These are phyloP conservation scores for Halisarca cf. caerulea DNA, from an alignment of 37 sponge, comb jelly and placozoan genomes.

Conservation along the genomic window DNA sequence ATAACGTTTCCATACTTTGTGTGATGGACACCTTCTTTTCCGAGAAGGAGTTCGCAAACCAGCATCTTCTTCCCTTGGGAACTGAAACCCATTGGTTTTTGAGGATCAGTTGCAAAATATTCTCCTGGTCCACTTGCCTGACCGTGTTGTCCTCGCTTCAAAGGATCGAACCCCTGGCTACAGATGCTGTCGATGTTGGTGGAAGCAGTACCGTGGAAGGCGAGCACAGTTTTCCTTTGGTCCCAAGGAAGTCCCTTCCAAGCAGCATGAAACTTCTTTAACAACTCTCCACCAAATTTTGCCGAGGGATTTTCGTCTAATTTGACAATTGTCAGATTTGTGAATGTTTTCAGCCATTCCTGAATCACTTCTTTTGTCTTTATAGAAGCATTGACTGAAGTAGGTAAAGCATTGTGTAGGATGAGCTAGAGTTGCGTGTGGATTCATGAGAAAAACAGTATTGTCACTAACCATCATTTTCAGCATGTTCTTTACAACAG, in stretches of 20 bases:
- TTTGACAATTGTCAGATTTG: constrained; percentile 40
- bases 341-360: constrained; percentile 55
- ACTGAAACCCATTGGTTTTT: constrained; percentile 52
- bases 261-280: constrained; percentile 49
- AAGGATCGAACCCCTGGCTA: constrained; percentile 69
- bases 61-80: constrained; percentile 76
- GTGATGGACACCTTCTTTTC: constrained; percentile 58
- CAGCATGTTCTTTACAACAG: constrained; percentile 66
- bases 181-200: constrained; percentile 73
- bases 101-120: constrained; percentile 75
- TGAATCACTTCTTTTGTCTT: constrained; percentile 51
- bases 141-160: constrained; percentile 31
- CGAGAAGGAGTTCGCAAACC: constrained; percentile 77
- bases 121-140: constrained; percentile 82
- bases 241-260: constrained; percentile 32
- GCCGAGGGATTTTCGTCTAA: constrained; percentile 73
- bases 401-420: neutral
- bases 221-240: constrained; percentile 69
- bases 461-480: constrained; percentile 64
- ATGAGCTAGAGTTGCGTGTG: neutral
- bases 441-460: neutral
- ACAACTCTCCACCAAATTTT: constrained; percentile 67
- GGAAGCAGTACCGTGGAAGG: constrained; percentile 79
- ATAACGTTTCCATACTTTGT: constrained; percentile 68
- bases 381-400: constrained; percentile 20